Conservation (phyloP, 2,797 vertebrate species). For the Ctenopoma multispine region DNA sequence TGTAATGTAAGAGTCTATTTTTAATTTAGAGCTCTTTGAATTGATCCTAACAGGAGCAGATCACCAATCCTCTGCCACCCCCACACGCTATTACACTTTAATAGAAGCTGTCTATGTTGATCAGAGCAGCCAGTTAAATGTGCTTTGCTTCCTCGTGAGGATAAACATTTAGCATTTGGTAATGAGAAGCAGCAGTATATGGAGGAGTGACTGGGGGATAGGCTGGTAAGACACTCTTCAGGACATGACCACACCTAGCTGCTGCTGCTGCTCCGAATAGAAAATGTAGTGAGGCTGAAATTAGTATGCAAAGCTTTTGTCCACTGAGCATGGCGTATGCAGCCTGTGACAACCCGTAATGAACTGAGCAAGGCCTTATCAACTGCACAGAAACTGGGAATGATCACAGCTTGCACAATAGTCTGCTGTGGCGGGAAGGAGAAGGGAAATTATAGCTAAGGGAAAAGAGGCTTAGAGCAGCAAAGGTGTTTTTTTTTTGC, state of each 20-base stretch:
- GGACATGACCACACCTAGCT: constrained; percentile 60
- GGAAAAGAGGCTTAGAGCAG: constrained; percentile 25
- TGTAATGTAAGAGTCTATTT: background rate
- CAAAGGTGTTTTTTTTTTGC: constrained; percentile 1
- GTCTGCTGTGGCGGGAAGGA: constrained; percentile 35
- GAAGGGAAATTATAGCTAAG: constrained; percentile 26
- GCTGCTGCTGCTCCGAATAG: constrained; percentile 30
- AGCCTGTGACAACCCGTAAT: constrained; percentile 72
- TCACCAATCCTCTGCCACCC: constrained; percentile 1
- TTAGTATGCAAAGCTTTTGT: constrained; percentile 80
- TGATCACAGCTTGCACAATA: constrained; percentile 54
- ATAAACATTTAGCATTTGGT: constrained; percentile 58
- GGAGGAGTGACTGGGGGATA: constrained; percentile 28
- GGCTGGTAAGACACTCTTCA: constrained; percentile 40
- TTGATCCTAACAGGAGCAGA: constrained; percentile 12
- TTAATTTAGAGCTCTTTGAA: constrained; percentile 10
- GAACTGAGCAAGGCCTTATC: constrained; percentile 73
- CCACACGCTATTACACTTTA: constrained; percentile 3
- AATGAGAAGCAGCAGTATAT: constrained; percentile 42
- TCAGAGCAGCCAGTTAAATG: constrained; percentile 56
- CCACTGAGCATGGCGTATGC: constrained; percentile 68
- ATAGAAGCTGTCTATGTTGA: constrained; percentile 40
- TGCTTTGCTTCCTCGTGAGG: constrained; percentile 34
- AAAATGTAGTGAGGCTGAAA: constrained; percentile 59
- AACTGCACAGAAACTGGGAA: constrained; percentile 61